Base-by-base conservation (phyloP, 2,113 vertebrate genomes). In the Progne subis region DNA sequence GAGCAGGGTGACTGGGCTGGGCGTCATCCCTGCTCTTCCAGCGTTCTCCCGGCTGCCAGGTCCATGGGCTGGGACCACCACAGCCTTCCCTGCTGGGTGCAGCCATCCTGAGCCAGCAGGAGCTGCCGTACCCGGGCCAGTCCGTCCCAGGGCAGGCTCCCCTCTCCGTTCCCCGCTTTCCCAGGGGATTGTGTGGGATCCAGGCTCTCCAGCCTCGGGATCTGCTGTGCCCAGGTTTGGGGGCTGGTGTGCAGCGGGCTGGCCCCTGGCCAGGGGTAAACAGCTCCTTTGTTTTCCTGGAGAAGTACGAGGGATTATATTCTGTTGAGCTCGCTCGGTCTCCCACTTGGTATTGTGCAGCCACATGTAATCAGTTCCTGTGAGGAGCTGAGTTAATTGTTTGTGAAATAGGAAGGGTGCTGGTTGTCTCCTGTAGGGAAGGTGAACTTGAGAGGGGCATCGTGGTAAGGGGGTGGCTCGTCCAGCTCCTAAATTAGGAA, bases 241-340 rank as follows among this genome's bases (percentile, higher is more conserved):
- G 72, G 76, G 39, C 79, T 50, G 79, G 7, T 1, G 34, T 18
- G 47, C 34, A 3, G 43, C 3, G 14, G 77, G 67, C 65, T 0
- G 89, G 89, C 89, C 16, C 39, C 60, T 10, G 90, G 75, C 95
- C 86, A 89, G 65, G 63, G 80, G 77, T 20, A 86, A 92, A 77
- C 31, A 55, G 88, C 92, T 81, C 81, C 84, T 95, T 93, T 95
- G 88, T 94, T 88, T 70, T 87, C 78, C 78, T 11, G 13, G 50
- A 72, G 88, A 56, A 84, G 46, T 47, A 43, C 6, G 14, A 65
- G 77, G 86, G 86, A 78, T 95, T 91, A 67, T 87, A 63, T 94
- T 81, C 69, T 26, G 28, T 77, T 82, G 88, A 93, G 86, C 86
- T 92, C 82, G 5, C 78, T 86, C 13, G 4, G 47, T 79, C 88